A percentile compares a stretch with the other conserved stretches of the same genome.
Evolutionary conservation across 1,140 invertebrate genomes (phyloP).

Genomic region (Tetramorium parvispinum): DNA sequence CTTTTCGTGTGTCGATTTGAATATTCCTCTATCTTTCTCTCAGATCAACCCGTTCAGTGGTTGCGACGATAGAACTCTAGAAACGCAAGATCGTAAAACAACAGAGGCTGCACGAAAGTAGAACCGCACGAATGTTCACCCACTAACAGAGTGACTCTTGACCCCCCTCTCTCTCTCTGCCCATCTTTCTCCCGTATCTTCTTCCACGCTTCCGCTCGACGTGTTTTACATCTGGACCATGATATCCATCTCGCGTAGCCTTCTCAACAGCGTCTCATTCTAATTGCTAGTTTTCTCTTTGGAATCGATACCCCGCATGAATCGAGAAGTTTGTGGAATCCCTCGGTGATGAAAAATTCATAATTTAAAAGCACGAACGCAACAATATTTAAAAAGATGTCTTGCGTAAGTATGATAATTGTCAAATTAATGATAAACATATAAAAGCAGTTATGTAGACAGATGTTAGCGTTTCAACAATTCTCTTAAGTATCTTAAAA

Average conservation of each 20-base stretch:
- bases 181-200: conserved; percentile 16
- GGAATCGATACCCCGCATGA: background rate
- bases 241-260: conserved; percentile 28
- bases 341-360: background rate
- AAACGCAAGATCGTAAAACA: conserved; percentile 1
- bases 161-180: conserved; percentile 58
- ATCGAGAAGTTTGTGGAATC: background rate
- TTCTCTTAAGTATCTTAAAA: background rate
- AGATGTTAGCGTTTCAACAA: background rate
- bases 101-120: conserved; percentile 70
- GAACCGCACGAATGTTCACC: conserved; percentile 71
- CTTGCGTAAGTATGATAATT: background rate
- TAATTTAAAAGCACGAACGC: background rate
- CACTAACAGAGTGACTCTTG: conserved; percentile 79
- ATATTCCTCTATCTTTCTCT: background rate
- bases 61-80: background rate
- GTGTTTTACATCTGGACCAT: background rate
- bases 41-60: background rate
- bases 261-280: conserved; percentile 45
- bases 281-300: conserved; percentile 72
- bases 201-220: conserved; percentile 13
- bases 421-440: background rate
- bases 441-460: background rate
- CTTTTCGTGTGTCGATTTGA: background rate
- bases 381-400: background rate